Percentiles rank a stretch among this genome's conserved stretches.
Evolutionary conservation across 2,113 vertebrate genomes (phyloP).

Genomic region (Hippocampus abdominalis): DNA sequence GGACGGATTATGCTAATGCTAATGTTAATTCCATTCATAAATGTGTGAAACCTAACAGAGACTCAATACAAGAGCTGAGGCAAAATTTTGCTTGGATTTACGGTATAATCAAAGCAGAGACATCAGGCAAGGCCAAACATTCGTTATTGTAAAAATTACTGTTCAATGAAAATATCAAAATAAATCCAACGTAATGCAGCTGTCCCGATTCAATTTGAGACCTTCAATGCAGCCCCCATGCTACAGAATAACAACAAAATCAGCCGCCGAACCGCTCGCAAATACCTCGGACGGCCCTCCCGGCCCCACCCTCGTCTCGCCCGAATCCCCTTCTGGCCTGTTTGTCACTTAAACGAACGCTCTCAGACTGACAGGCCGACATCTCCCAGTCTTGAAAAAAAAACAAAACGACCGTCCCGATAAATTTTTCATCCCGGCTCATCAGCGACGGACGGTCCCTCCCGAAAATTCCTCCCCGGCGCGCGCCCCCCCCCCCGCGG

Average conservation of each 20-base stretch:
- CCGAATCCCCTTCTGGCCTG: conserved; percentile 44
- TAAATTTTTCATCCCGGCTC: conserved; percentile 76
- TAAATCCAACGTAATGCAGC: background rate
- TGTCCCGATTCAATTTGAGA: background rate
- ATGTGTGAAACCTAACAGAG: background rate
- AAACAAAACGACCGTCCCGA: conserved; percentile 63
- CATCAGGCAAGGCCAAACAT: background rate
- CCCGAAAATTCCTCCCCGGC: conserved; percentile 26
- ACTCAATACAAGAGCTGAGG: background rate
- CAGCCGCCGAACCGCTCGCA: background rate
- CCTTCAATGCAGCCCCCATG: background rate
- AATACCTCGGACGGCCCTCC: conserved; percentile 4
- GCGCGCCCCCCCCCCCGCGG: conserved; percentile 65
- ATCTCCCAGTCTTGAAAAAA: conserved; percentile 66
- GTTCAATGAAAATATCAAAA: too few relatives aligned
- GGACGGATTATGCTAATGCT: background rate
- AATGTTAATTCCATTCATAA: background rate
- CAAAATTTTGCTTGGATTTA: background rate
- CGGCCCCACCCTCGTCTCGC: conserved; percentile 5
- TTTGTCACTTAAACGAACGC: conserved; percentile 67
- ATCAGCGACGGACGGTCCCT: conserved; percentile 70
- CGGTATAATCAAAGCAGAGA: background rate
- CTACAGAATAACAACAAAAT: background rate
- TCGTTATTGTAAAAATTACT: too few relatives aligned
- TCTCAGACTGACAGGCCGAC: conserved; percentile 65